A percentile compares a stretch with the other conserved stretches of the same genome.
These are phyloP conservation scores for Pyrocephalus nanus DNA, from an alignment of 2,797 vertebrate species.

Conservation along the genomic window DNA sequence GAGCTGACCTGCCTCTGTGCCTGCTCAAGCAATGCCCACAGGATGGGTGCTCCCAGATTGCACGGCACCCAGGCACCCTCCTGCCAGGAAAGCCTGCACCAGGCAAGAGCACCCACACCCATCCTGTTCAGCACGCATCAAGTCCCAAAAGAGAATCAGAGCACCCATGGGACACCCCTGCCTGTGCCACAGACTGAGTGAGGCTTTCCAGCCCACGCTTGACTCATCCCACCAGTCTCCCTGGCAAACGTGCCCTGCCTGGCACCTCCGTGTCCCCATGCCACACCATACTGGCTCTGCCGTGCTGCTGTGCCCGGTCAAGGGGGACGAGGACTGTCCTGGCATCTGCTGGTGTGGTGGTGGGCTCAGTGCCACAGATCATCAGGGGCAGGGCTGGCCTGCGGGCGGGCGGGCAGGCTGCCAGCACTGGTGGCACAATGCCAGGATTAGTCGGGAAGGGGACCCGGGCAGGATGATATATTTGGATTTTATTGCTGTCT, in stretches of 20 bases:
- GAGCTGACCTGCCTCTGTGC: neutral
- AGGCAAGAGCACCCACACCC: rapidly evolving
- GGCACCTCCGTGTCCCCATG: neutral
- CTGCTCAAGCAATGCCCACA: rapidly evolving
- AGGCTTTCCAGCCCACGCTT: neutral
- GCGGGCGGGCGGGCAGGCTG: neutral
- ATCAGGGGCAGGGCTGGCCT: neutral
- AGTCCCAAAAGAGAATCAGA: neutral
- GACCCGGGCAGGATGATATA: neutral
- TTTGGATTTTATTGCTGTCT: slow-evolving; percentile 2
- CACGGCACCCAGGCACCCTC: rapidly evolving
- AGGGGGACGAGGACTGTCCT: neutral
- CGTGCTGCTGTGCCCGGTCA: rapidly evolving
- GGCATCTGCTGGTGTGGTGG: neutral
- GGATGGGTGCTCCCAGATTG: neutral
- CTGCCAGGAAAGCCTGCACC: rapidly evolving
- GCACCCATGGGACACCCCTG: neutral
- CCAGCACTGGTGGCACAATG: neutral
- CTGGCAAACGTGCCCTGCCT: rapidly evolving
- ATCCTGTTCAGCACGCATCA: rapidly evolving
- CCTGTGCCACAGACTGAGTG: neutral
- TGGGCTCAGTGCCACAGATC: neutral
- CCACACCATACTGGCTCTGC: rapidly evolving
- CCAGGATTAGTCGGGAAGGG: neutral
- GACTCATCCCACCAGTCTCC: neutral